These are phyloP conservation scores for Atta colombica DNA, from an alignment of 1,140 invertebrate genomes.

Conservation along the genomic window DNA sequence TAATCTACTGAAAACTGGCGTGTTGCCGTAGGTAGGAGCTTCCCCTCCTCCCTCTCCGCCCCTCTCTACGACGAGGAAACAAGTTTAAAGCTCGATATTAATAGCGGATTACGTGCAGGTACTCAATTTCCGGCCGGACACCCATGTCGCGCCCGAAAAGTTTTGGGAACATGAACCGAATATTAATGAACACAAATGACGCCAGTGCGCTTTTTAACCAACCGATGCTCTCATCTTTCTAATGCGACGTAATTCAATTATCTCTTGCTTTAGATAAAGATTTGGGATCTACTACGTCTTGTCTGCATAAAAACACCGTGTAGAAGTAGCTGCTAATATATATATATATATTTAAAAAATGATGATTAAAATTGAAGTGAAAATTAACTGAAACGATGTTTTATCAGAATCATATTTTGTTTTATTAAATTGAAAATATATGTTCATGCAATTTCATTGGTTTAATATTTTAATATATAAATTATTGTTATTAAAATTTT, in stretches of 20 bases:
- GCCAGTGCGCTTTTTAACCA: slow-evolving; percentile 28
- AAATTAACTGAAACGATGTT: neutral
- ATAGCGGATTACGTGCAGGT: slow-evolving; percentile 74
- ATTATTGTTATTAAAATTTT: neutral
- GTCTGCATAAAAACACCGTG: neutral
- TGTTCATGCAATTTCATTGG: neutral
- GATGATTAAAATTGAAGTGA: neutral
- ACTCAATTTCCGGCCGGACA: slow-evolving; percentile 71
- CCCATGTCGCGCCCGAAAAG: slow-evolving; percentile 64
- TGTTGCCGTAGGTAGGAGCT: slow-evolving; percentile 61
- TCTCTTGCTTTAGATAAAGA: neutral
- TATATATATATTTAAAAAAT: neutral
- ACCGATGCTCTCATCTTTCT: slow-evolving; percentile 27
- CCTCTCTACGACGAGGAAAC: slow-evolving; percentile 62
- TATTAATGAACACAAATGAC: slow-evolving; percentile 69
- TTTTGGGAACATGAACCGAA: slow-evolving; percentile 63
- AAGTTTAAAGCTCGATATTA: slow-evolving; percentile 78
- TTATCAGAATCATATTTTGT: neutral
- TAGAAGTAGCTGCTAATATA: neutral
- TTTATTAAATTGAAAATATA: neutral
- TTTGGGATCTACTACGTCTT: neutral
- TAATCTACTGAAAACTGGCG: slow-evolving; percentile 63
- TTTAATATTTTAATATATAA: neutral
- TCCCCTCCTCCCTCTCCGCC: neutral
- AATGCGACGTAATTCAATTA: slow-evolving; percentile 20